Percentiles rank a stretch among this genome's conserved stretches.
Evolutionary conservation across 1,140 invertebrate species (phyloP).

Genomic region (Drosophila pseudoobscura): DNA sequence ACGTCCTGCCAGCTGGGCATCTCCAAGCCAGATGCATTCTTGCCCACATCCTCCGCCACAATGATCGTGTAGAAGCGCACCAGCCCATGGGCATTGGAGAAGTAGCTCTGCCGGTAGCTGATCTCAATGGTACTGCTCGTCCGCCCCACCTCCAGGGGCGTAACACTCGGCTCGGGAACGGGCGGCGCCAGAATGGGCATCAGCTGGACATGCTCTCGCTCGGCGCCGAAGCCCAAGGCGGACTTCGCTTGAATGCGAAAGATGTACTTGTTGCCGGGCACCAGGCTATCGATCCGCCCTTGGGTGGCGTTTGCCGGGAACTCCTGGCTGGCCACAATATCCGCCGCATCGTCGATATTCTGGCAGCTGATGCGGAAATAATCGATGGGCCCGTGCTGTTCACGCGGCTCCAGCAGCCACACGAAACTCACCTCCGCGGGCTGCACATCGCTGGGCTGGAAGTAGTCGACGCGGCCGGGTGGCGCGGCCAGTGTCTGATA

Average conservation of each 20-base stretch:
- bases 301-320: constrained; percentile 88
- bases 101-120: constrained; percentile 94
- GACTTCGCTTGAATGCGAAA: constrained; percentile 94
- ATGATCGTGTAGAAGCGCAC: constrained; percentile 94
- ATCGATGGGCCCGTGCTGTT: constrained; percentile 92
- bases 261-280: constrained; percentile 91
- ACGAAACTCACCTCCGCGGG: constrained; percentile 92
- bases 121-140: constrained; percentile 93
- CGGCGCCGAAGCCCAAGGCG: constrained; percentile 91
- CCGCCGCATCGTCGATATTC: constrained; percentile 86
- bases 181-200: constrained; percentile 95
- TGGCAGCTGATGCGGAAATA: constrained; percentile 92
- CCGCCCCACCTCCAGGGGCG: constrained; percentile 91
- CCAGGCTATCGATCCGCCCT: constrained; percentile 88
- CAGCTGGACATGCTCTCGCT: constrained; percentile 88
- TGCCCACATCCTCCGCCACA: constrained; percentile 93
- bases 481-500: constrained; percentile 92
- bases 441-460: constrained; percentile 90
- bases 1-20: constrained; percentile 97
- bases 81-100: constrained; percentile 94
- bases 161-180: constrained; percentile 88
- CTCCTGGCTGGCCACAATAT: constrained; percentile 84
- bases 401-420: constrained; percentile 90
- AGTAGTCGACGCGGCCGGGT: constrained; percentile 90
- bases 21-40: constrained; percentile 90